Evolutionary conservation across 2,113 vertebrate species (phyloP).

Genomic region (Neopipo cinnamomea): DNA sequence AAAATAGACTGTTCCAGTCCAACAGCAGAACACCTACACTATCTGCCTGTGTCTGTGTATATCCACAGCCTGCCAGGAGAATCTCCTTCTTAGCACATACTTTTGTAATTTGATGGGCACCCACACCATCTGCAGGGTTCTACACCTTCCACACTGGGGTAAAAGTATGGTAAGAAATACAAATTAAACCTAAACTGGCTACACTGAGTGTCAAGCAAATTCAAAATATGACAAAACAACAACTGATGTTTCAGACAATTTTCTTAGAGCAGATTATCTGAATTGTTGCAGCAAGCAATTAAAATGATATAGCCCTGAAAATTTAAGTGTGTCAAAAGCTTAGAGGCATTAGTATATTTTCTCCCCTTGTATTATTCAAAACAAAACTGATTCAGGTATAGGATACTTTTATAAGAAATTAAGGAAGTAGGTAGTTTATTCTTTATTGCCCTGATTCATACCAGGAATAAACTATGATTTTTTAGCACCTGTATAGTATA

Average conservation of each 20-base stretch:
- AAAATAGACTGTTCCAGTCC: neutral
- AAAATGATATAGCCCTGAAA: neutral
- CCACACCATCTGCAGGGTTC: neutral
- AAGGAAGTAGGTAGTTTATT: neutral
- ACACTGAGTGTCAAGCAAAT: neutral
- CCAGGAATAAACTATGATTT: neutral
- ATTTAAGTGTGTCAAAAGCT: neutral
- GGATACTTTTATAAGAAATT: neutral
- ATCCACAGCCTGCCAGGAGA: neutral
- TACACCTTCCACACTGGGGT: neutral
- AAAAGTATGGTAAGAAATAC: neutral
- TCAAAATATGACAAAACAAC: neutral
- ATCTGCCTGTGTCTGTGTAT: neutral
- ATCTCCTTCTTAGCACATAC: neutral
- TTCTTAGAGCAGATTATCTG: neutral
- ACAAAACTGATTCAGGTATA: neutral
- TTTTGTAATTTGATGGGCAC: neutral
- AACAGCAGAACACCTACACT: neutral
- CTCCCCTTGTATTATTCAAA: neutral
- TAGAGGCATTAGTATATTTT: neutral
- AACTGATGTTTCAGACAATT: neutral
- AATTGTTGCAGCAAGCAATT: neutral
- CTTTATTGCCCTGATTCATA: neutral
- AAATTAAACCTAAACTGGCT: neutral
- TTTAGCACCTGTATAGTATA: neutral